Evolutionary conservation across 2,888 invertebrate genomes (phyloP).

Genomic region (Tethea ocularis): DNA sequence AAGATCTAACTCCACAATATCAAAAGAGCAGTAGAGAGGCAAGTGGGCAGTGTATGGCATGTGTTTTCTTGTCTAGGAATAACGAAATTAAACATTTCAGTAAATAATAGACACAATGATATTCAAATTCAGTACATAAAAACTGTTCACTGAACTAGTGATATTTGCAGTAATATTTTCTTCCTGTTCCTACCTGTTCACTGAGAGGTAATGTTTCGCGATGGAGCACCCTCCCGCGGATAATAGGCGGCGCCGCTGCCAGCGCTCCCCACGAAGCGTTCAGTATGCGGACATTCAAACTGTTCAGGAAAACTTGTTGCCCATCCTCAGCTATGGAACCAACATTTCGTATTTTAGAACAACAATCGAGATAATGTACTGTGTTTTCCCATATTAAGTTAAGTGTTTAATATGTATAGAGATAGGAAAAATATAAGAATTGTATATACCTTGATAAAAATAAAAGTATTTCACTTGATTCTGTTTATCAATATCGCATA

Average conservation of each 20-base stretch:
- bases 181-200: constrained; percentile 65
- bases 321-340: constrained; percentile 90
- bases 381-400: too few species aligned
- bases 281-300: constrained; percentile 94
- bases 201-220: constrained; percentile 94
- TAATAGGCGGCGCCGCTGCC: constrained; percentile 88
- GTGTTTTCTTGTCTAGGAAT: constrained; percentile 70
- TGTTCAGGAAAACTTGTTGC: constrained; percentile 95
- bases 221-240: constrained; percentile 92
- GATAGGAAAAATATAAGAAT: background rate
- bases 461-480: constrained; percentile 86
- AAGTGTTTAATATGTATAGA: too few species aligned
- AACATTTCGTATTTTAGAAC: constrained; percentile 14
- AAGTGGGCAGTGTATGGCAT: constrained; percentile 93
- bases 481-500: constrained; percentile 66
- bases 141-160: too few species aligned
- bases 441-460: constrained; percentile 90
- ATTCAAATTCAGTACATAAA: too few species aligned
- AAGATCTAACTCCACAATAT: constrained; percentile 94
- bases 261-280: constrained; percentile 93
- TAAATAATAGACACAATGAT: too few species aligned
- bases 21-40: constrained; percentile 95
- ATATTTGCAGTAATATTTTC: too few species aligned
- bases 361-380: too few species aligned
- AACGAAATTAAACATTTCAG: constrained; percentile 14